Base-by-base conservation (phyloP, 2,113 vertebrate genomes). In the Actinemys pallida region DNA sequence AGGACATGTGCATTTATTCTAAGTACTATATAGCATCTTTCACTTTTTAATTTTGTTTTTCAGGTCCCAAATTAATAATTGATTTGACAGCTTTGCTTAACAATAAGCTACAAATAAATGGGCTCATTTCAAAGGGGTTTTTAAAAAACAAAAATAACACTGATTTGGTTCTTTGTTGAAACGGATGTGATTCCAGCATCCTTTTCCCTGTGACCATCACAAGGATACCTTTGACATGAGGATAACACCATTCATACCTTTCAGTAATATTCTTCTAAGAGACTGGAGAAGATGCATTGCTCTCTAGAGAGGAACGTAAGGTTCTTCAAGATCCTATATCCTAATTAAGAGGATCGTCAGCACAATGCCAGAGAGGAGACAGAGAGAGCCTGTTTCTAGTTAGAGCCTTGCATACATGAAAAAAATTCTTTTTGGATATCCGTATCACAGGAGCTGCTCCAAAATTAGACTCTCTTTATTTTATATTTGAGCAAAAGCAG, bases 191-290 rank as follows among this genome's bases (percentile, higher is more conserved):
- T 52, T 3, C 35, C 2, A 57, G 45, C 76, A 52, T 35, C 78
- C 52, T 83, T 27, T 65, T 7, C 80, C 27, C 27, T 7, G 10
- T 0, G 0, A 35, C 42, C 78, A 72, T 5, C 4, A 3, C 27
- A 42, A 49, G 87, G 1, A 2, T 49, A 42, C 54, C 27, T 27
- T 0, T 1, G 1, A 4, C 4, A 49, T 0, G 0, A 57, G 83
- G 75, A 47, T 14, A 59, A 17, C 42, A 16, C 52, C 19, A 27
- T 72, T 7, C 54, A 1, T 5, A 0, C 4, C 35, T 12, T 62
- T 17, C 49, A 65, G 81, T 49, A 54, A 8, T 4, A 2, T 45
- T 39, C 42, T 39, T 6, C 31, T 5, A 0, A 1, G 65, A 47
- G 56, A n/a, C 2, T 19, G 47, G 12, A 45, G 78, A 59, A 86